Conservation (phyloP, 2,888 invertebrate species). For the Candidula unifasciata region DNA sequence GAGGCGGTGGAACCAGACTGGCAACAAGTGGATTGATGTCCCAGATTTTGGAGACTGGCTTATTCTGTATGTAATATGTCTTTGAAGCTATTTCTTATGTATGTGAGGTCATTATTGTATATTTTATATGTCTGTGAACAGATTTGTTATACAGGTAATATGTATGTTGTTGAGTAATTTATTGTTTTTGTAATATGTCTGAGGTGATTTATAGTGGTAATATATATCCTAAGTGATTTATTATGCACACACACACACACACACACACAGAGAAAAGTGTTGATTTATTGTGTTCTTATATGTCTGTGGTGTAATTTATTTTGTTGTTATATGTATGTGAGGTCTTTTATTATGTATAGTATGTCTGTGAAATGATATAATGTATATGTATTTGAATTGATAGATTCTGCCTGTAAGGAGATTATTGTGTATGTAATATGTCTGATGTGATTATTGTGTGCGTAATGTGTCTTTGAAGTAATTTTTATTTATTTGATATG, state of each 20-base stretch:
- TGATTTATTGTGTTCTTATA: neutral
- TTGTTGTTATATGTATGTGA: no score
- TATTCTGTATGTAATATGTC: conserved; percentile 59
- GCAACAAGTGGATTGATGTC: conserved; percentile 89
- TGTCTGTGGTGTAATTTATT: neutral
- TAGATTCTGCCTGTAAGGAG: no score
- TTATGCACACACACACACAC: no score
- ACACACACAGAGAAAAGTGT: no score
- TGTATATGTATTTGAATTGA: neutral
- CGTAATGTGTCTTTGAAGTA: conserved; percentile 22
- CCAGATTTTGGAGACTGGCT: conserved; percentile 83
- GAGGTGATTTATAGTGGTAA: no score
- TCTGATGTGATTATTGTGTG: conserved; percentile 64
- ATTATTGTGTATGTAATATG: conserved; percentile 65
- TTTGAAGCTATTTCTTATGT: neutral
- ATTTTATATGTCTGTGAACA: no score
- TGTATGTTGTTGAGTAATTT: no score
- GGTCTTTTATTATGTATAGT: no score
- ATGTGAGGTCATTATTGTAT: neutral
- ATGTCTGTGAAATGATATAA: no score
- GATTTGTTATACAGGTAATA: no score
- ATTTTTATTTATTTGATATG: conserved; percentile 64
- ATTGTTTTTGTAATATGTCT: neutral
- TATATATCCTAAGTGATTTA: no score
- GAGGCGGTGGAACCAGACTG: conserved; percentile 89